Evolutionary conservation across 2,797 vertebrate species (phyloP).

Genomic region (Phrynocephalus forsythii): DNA sequence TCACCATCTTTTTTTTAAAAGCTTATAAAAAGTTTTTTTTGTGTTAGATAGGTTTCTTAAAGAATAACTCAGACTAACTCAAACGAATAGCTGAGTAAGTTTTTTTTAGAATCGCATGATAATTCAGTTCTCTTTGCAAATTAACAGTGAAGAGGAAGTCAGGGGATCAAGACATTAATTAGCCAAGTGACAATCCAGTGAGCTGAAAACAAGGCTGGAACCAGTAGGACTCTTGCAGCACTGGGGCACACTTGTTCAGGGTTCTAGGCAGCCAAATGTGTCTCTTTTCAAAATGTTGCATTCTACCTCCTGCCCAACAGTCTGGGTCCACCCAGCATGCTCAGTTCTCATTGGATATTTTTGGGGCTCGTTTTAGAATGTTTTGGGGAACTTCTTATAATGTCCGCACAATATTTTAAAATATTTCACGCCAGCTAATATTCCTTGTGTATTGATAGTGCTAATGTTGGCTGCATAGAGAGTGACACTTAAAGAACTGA

Average conservation of each 20-base stretch:
- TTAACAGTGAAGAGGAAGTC: neutral
- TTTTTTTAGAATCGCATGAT: neutral
- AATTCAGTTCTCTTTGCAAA: neutral
- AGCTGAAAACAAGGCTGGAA: no score
- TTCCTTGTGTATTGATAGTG: no score
- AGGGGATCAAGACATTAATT: neutral
- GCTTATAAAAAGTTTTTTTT: neutral
- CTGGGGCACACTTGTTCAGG: no score
- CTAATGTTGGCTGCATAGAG: neutral
- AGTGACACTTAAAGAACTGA: neutral
- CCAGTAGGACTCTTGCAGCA: no score
- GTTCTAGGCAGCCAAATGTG: no score
- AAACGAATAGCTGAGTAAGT: neutral
- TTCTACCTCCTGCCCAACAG: neutral
- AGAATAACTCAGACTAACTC: neutral
- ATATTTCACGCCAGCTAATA: neutral
- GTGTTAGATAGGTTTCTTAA: neutral
- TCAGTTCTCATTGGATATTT: no score
- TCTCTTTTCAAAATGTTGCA: no score
- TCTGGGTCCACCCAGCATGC: neutral
- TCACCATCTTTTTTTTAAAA: neutral
- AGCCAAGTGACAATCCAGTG: neutral
- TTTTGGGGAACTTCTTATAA: no score
- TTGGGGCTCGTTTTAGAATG: no score
- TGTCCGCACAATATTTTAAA: no score